Base-by-base conservation (phyloP, 2,113 vertebrate genomes). In the Myocastor coypus region DNA sequence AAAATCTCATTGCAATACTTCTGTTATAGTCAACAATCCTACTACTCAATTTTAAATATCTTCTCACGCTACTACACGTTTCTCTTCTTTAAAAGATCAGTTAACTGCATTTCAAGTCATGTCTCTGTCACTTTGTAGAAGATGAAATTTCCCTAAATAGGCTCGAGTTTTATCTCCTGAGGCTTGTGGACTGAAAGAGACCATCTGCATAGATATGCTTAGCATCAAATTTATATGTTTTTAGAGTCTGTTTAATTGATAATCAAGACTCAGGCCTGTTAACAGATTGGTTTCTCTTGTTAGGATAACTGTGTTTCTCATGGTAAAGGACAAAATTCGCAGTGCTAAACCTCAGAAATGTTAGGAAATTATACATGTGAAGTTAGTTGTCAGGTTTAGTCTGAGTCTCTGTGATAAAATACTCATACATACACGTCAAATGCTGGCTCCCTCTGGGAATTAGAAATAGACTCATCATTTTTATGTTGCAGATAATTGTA, bases 181-280 rank as follows among this genome's bases (percentile, higher is more conserved):
- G 96, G 96, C 80, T 95, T 94, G 68, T 69, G 92, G 94, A 96
- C 95, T 97, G 97, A 93, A 94, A 97, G 96, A 98, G 98, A 88
- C 95, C 96, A 97, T 98, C 97, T 98, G 97, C 96, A 91, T 97
- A 89, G 90, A 97, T 94, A 93, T 46, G 93, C 97, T 97, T 97
- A 95, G 96, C 57, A 89, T 91, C 91, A 94, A 93, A 96, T 96
- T 97, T 98, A 92, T 89, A 97, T 97, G 90, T 73, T 98, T 98
- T 98, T 97, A 95, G 96, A 96, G 90, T 87, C 93, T 92, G 64
- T 98, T 98, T 97, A 98, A 98, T 94, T 98, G 97, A 98, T 98
- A 97, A 97, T 97, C 96, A 97, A 97, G 95, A 94, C 42, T 93
- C 77, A 94, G 92, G 98, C 94, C 97, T 95, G 37, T 96, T 93